These are phyloP conservation scores for Tor tambroides DNA, from an alignment of 2,113 vertebrate species.

Conservation along the genomic window DNA sequence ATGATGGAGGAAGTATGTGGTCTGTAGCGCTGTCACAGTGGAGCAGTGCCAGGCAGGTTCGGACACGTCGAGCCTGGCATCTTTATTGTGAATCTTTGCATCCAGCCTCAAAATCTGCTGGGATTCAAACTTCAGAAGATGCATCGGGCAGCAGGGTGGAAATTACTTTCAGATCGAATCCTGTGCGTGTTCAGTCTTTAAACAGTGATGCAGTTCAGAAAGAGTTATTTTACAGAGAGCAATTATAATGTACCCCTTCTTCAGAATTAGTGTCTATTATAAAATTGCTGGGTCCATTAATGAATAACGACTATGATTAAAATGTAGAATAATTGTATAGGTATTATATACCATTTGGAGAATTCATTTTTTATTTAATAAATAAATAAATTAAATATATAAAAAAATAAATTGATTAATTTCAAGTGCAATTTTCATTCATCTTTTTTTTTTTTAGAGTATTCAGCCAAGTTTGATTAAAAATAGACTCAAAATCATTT, in stretches of 20 bases:
- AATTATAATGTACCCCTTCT: neutral
- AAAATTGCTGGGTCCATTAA: neutral
- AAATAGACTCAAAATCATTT: neutral
- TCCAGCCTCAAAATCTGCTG: slow-evolving; percentile 42
- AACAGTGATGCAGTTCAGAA: neutral
- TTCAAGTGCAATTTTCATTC: neutral
- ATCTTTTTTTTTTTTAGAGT: neutral
- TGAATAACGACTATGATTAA: neutral
- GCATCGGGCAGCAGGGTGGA: slow-evolving; percentile 54
- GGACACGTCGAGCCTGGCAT: slow-evolving; percentile 68
- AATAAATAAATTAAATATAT: too few species aligned
- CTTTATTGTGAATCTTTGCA: slow-evolving; percentile 60
- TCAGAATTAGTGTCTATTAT: neutral
- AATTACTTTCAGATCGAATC: slow-evolving; percentile 48
- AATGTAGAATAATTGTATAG: neutral
- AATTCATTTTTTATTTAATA: neutral
- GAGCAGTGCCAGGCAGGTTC: slow-evolving; percentile 71
- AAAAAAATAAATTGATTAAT: neutral
- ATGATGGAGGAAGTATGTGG: slow-evolving; percentile 48
- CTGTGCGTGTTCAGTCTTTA: slow-evolving; percentile 10
- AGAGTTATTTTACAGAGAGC: neutral
- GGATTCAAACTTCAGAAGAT: slow-evolving; percentile 41
- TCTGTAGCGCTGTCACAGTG: slow-evolving; percentile 53
- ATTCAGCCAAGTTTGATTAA: neutral
- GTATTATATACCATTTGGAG: neutral